Percentiles rank a stretch among this genome's conserved stretches.
Conservation (phyloP, 2,113 vertebrate genomes). For the Beaufortia kweichowensis region DNA sequence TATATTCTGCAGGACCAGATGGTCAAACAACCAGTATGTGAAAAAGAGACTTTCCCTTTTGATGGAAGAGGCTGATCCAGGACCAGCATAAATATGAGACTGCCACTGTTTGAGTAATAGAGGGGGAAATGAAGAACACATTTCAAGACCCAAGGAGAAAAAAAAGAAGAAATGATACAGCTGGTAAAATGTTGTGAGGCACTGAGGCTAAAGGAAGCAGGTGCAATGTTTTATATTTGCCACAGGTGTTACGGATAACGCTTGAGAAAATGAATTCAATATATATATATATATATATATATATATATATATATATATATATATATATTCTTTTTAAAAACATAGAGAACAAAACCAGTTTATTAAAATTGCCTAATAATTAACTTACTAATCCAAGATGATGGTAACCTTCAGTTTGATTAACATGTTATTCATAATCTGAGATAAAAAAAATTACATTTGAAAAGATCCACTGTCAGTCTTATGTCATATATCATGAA, state of each 20-base stretch:
- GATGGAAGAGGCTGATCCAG: conserved; percentile 12
- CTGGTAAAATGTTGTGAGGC: conserved; percentile 26
- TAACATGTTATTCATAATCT: no score
- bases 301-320: no score
- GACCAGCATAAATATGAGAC: conserved; percentile 6
- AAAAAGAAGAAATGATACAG: conserved; percentile 11
- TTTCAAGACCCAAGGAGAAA: conserved; percentile 19
- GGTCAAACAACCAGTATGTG: conserved; percentile 15
- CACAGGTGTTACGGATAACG: not conserved
- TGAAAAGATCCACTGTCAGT: not conserved
- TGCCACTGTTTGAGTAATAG: conserved; percentile 24
- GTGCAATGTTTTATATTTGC: not conserved
- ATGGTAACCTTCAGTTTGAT: no score
- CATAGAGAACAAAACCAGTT: no score
- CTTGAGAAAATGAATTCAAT: no score
- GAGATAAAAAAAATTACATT: no score
- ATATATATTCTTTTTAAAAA: no score
- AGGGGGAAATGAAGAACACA: conserved; percentile 34
- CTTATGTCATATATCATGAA: not conserved
- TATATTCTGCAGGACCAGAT: conserved; percentile 41
- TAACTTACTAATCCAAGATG: no score
- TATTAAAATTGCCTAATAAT: no score
- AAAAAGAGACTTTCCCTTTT: not conserved
- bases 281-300: not conserved
- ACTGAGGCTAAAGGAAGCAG: not conserved